phyloP scores from a whole-genome alignment of 2,797 vertebrate genomes.

The Phoxinus dragarum region DNA sequence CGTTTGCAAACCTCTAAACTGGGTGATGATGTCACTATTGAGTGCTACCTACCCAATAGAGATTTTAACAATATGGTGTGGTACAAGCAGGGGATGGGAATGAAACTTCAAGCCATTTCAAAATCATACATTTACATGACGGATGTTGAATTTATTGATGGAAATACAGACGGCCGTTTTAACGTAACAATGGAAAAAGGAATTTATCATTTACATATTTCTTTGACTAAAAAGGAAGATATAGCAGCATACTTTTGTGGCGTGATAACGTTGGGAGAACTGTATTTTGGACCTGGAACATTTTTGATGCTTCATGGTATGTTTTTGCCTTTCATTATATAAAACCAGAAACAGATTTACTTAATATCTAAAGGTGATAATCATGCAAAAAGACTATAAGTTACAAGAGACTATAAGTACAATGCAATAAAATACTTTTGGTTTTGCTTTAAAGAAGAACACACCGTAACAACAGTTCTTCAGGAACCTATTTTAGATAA shows the following conservation, averaged over 20 bases:
- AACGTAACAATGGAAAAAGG: background rate
- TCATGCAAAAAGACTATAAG: background rate
- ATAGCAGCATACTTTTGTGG: conserved; percentile 40
- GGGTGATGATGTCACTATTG: conserved; percentile 30
- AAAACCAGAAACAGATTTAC: background rate
- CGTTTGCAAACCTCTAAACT: conserved; percentile 4
- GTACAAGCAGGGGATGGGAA: conserved; percentile 46
- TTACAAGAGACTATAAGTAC: background rate
- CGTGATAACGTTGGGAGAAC: conserved; percentile 18
- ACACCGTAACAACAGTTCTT: conserved; percentile 3
- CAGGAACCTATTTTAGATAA: conserved; percentile 27
- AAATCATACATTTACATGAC: conserved; percentile 5
- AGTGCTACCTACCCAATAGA: conserved; percentile 28
- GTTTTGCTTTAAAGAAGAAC: conserved; percentile 14
- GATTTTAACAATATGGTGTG: conserved; percentile 40
- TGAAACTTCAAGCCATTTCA: conserved; percentile 11
- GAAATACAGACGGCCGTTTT: conserved; percentile 18
- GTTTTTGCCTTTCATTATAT: background rate
- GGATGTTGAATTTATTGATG: background rate
- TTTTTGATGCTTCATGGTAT: conserved; percentile 33
- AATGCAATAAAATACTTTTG: background rate
- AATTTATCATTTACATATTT: conserved; percentile 35
- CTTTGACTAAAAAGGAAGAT: conserved; percentile 25
- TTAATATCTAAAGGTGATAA: background rate
- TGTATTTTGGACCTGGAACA: conserved; percentile 43